These are phyloP conservation scores for Eubasilissa splendida DNA, from an alignment of 2,888 invertebrate species.

Conservation along the genomic window DNA sequence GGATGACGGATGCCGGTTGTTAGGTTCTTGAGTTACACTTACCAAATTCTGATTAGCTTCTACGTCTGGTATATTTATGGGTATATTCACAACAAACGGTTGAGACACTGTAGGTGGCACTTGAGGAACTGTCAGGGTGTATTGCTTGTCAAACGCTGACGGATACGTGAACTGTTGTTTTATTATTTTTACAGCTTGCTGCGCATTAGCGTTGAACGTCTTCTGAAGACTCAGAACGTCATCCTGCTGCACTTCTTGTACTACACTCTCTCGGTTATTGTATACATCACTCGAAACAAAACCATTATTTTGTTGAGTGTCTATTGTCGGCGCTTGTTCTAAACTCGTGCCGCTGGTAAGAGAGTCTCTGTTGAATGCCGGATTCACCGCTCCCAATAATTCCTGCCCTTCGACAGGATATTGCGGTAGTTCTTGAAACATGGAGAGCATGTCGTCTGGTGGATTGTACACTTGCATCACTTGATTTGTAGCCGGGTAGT, in stretches of 20 bases:
- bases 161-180: constrained; percentile 63
- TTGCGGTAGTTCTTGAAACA: constrained; percentile 7
- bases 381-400: constrained; percentile 28
- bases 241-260: constrained; percentile 32
- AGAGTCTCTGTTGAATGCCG: constrained; percentile 34
- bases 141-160: constrained; percentile 62
- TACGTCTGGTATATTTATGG: constrained; percentile 61
- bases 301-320: constrained; percentile 1
- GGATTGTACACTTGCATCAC: constrained; percentile 70
- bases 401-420: constrained; percentile 25
- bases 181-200: constrained; percentile 60
- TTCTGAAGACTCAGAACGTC: constrained; percentile 45
- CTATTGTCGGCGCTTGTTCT: constrained; percentile 13
- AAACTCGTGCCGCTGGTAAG: constrained; percentile 36
- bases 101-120: constrained; percentile 60
- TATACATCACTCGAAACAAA: constrained; percentile 1
- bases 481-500: constrained; percentile 35
- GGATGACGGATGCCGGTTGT: constrained; percentile 5
- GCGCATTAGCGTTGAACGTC: constrained; percentile 40
- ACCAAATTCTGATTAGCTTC: constrained; percentile 68
- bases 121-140: constrained; percentile 62
- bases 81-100: constrained; percentile 52
- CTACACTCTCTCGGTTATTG: not conserved
- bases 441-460: constrained; percentile 60
- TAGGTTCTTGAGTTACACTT: constrained; percentile 62